Evolutionary conservation across 2,888 invertebrate genomes (phyloP).

Genomic region (Alloplasta piceator): DNA sequence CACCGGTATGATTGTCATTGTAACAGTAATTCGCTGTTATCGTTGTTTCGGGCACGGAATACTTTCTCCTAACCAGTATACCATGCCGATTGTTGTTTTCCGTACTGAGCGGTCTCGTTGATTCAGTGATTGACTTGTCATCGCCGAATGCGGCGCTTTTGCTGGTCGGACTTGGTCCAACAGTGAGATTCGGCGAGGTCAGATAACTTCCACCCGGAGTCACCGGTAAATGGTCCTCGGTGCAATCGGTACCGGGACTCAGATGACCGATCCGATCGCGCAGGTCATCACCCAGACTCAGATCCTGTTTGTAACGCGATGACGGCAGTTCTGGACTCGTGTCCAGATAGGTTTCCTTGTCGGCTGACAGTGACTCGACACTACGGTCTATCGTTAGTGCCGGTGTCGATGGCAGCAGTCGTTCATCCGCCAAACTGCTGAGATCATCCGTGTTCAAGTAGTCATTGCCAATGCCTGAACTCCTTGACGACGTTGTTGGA

Average conservation of each 20-base stretch:
- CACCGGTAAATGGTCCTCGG: slow-evolving; percentile 70
- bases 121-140: slow-evolving; percentile 18
- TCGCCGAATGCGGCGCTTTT: slow-evolving; percentile 27
- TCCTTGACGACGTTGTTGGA: slow-evolving; percentile 77
- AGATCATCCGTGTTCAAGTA: slow-evolving; percentile 76
- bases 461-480: slow-evolving; percentile 85
- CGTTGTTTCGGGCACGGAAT: slow-evolving; percentile 67
- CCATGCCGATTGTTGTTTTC: slow-evolving; percentile 65
- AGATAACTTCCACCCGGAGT: slow-evolving; percentile 70
- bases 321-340: slow-evolving; percentile 64
- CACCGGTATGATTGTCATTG: slow-evolving; percentile 84
- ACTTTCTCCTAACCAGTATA: slow-evolving; percentile 67
- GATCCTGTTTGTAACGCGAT: slow-evolving; percentile 65
- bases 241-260: slow-evolving; percentile 72
- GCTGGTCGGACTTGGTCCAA: slow-evolving; percentile 68
- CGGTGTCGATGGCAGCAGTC: slow-evolving; percentile 75
- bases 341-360: slow-evolving; percentile 71
- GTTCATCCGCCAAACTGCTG: slow-evolving; percentile 78
- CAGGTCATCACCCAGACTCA: slow-evolving; percentile 67
- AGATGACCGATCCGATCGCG: slow-evolving; percentile 68
- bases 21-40: slow-evolving; percentile 72
- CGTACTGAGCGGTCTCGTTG: slow-evolving; percentile 13
- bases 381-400: slow-evolving; percentile 76
- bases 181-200: slow-evolving; percentile 71
- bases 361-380: slow-evolving; percentile 74